Percentiles rank a stretch among this genome's conserved stretches.
Conservation (phyloP, 2,797 vertebrate species). For the Cephalopachus bancanus region DNA sequence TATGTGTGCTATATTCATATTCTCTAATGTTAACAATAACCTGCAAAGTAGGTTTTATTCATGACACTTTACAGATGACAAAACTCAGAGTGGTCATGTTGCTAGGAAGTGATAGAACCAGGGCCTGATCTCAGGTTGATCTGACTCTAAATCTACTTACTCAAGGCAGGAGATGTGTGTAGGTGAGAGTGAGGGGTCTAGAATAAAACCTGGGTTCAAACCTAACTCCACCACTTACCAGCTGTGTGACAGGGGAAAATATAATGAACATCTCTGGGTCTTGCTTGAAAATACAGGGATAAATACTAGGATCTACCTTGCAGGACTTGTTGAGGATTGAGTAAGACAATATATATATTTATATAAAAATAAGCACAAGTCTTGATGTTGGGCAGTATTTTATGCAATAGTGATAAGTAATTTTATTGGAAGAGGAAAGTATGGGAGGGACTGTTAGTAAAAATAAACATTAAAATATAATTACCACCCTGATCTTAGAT, state of each 20-base stretch:
- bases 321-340: neutral
- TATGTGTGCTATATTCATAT: neutral
- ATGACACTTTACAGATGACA: neutral
- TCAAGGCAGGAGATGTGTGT: neutral
- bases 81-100: neutral
- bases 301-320: neutral
- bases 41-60: neutral
- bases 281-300: neutral
- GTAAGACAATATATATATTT: neutral
- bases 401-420: neutral
- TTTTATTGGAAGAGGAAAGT: constrained; percentile 20
- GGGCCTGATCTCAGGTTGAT: neutral
- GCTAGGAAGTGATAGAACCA: neutral
- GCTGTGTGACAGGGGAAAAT: neutral
- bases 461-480: constrained; percentile 44
- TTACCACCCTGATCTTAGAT: neutral
- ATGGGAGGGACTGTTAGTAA: neutral
- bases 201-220: neutral
- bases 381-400: neutral
- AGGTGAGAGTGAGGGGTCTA: neutral
- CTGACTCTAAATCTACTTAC: neutral
- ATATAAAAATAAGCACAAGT: neutral
- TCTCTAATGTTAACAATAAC: neutral
- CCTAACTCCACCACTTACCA: neutral
- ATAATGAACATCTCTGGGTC: fast-evolving